phyloP scores from a whole-genome alignment of 1,140 invertebrate species.

The Penaeus japonicus region DNA sequence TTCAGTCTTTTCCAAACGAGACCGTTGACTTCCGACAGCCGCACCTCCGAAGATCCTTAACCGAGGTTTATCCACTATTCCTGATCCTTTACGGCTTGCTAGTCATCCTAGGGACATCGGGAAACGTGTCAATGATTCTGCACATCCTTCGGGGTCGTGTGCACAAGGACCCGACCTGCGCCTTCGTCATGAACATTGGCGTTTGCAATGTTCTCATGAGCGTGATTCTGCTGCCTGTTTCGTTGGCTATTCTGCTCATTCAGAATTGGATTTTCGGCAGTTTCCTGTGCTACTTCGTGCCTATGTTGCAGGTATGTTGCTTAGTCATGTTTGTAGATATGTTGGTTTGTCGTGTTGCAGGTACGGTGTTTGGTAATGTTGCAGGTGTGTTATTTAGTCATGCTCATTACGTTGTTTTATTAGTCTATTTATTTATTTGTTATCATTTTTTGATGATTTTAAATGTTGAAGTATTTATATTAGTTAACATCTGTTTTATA shows the following conservation, averaged over 20 bases:
- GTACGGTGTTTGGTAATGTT: no score
- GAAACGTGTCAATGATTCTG: slow-evolving; percentile 70
- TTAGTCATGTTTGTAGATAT: no score
- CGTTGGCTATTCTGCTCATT: slow-evolving; percentile 74
- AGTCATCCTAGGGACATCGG: slow-evolving; percentile 68
- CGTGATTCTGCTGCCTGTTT: slow-evolving; percentile 73
- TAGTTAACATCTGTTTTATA: no score
- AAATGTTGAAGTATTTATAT: no score
- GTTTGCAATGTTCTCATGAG: slow-evolving; percentile 76
- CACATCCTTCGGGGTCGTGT: slow-evolving; percentile 70
- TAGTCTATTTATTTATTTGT: no score
- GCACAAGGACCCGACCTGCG: slow-evolving; percentile 72
- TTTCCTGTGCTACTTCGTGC: slow-evolving; percentile 77
- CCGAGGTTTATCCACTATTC: slow-evolving; percentile 71
- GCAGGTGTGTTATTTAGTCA: no score
- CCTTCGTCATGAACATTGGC: slow-evolving; percentile 74
- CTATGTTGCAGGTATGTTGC: slow-evolving; percentile 72
- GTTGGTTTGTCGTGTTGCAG: no score
- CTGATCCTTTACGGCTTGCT: slow-evolving; percentile 72
- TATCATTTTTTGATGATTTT: no score
- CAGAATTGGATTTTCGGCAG: slow-evolving; percentile 80
- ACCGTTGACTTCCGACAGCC: slow-evolving; percentile 48
- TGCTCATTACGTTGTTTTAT: no score
- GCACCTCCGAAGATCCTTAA: slow-evolving; percentile 15
- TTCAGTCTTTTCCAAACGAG: slow-evolving; percentile 49